These are phyloP conservation scores for Ophion obscuratus DNA, from an alignment of 2,888 invertebrate genomes.

Conservation along the genomic window DNA sequence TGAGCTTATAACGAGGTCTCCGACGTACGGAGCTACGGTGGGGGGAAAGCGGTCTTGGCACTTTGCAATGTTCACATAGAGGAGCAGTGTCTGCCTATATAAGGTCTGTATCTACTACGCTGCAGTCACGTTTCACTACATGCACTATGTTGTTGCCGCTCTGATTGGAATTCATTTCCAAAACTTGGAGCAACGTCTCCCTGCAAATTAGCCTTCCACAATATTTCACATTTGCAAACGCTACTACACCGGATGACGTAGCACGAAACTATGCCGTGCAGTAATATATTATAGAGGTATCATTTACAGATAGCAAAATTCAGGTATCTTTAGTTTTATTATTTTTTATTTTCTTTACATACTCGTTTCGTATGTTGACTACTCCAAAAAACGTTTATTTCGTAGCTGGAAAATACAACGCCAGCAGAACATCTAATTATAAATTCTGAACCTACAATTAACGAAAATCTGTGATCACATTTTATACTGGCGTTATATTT, in stretches of 20 bases:
- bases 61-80: constrained; percentile 33
- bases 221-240: constrained; percentile 1
- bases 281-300: background rate
- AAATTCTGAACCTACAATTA: too few relatives aligned
- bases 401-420: too few relatives aligned
- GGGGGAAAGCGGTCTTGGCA: constrained; percentile 34
- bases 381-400: background rate
- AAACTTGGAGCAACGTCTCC: constrained; percentile 10
- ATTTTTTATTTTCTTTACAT: background rate
- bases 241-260: background rate
- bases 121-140: constrained; percentile 21
- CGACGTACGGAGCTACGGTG: background rate
- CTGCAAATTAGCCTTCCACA: constrained; percentile 10
- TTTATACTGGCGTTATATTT: too few relatives aligned
- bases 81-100: constrained; percentile 38
- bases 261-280: background rate
- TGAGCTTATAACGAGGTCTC: background rate
- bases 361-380: background rate
- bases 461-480: too few relatives aligned
- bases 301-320: background rate
- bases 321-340: background rate
- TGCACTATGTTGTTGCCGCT: constrained; percentile 30
- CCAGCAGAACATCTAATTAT: too few relatives aligned
- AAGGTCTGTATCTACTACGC: constrained; percentile 38
- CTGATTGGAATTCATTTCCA: constrained; percentile 47